Evolutionary conservation across 1,140 invertebrate genomes (phyloP).

Genomic region (Agrilus planipennis): DNA sequence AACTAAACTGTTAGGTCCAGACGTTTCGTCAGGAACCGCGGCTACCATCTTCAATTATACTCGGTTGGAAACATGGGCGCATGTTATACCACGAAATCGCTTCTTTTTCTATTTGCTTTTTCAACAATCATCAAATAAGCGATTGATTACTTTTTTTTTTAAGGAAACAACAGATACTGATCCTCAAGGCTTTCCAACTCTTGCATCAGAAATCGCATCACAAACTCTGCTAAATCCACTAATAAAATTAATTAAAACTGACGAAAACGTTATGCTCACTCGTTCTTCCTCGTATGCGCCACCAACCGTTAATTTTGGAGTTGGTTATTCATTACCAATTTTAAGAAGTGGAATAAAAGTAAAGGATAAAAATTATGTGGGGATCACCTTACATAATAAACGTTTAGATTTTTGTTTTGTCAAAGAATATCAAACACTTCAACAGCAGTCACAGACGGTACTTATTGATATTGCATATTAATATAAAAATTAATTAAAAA

Average conservation of each 20-base stretch:
- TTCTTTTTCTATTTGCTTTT: background rate
- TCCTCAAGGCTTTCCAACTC: constrained; percentile 47
- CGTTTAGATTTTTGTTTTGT: background rate
- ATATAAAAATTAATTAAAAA: too few species aligned
- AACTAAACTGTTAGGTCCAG: too few species aligned
- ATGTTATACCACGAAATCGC: background rate
- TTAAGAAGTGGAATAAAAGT: constrained; percentile 32
- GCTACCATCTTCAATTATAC: too few species aligned
- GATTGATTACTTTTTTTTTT: constrained; percentile 7
- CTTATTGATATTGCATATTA: too few species aligned
- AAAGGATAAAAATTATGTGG: constrained; percentile 38
- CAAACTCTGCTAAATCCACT: constrained; percentile 59
- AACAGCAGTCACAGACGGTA: too few species aligned
- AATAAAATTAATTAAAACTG: constrained; percentile 41
- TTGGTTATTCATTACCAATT: constrained; percentile 38
- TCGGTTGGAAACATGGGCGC: background rate
- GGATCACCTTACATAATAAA: constrained; percentile 34
- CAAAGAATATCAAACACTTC: too few species aligned
- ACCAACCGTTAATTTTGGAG: constrained; percentile 33
- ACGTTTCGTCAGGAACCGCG: too few species aligned
- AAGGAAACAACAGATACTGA: constrained; percentile 33
- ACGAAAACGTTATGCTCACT: constrained; percentile 32
- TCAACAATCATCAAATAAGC: background rate
- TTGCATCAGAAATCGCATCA: constrained; percentile 47
- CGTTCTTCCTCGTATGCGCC: constrained; percentile 20